Conservation (phyloP, 2,888 invertebrate species). For the Drosophila helvetica region DNA sequence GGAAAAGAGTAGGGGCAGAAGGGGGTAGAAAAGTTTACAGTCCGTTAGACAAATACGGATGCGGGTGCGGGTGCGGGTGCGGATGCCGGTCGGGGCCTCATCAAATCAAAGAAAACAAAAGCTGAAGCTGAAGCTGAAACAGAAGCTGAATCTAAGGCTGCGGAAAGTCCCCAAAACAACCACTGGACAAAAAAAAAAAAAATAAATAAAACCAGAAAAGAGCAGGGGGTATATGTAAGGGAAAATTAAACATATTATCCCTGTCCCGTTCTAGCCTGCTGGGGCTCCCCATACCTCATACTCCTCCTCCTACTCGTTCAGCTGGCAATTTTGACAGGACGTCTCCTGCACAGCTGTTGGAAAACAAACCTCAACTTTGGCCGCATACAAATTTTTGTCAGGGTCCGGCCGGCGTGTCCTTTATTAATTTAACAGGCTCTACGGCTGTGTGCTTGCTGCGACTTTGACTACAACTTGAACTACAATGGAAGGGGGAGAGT, state of each 20-base stretch:
- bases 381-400: constrained; percentile 59
- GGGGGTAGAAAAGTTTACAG: constrained; percentile 65
- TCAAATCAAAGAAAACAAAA: constrained; percentile 54
- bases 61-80: constrained; percentile 5
- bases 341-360: constrained; percentile 73
- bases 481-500: constrained; percentile 38
- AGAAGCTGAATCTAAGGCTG: constrained; percentile 5
- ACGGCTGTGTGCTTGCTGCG: constrained; percentile 53
- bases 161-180: constrained; percentile 1
- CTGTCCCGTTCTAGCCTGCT: background rate
- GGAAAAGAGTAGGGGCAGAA: constrained; percentile 23
- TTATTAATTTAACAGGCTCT: constrained; percentile 79
- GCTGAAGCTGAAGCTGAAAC: constrained; percentile 12
- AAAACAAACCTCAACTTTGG: constrained; percentile 72
- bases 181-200: constrained; percentile 23
- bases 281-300: background rate
- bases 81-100: background rate
- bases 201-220: constrained; percentile 19
- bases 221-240: constrained; percentile 39
- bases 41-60: constrained; percentile 75
- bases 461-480: constrained; percentile 76
- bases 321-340: constrained; percentile 40
- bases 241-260: constrained; percentile 66
- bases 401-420: constrained; percentile 50
- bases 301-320: background rate